phyloP scores from a whole-genome alignment of 2,888 invertebrate genomes.

The Macaria notata region DNA sequence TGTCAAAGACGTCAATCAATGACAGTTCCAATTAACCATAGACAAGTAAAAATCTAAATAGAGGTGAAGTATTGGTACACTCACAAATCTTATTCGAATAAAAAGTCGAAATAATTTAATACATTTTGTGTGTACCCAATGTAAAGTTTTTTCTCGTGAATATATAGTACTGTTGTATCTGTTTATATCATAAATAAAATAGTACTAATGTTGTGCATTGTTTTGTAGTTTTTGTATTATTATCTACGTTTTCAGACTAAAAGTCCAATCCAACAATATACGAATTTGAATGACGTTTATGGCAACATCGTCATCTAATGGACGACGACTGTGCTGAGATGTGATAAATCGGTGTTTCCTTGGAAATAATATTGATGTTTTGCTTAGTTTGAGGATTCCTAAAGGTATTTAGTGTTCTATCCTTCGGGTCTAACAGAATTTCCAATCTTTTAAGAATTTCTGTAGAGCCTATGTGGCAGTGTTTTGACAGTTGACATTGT shows the following conservation, averaged over 20 bases:
- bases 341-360: constrained; percentile 79
- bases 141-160: no score
- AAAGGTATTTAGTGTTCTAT: constrained; percentile 45
- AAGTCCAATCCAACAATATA: no score
- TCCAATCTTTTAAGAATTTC: constrained; percentile 23
- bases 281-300: constrained; percentile 2
- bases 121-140: no score
- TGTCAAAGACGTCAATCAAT: not conserved
- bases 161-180: no score
- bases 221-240: no score
- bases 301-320: constrained; percentile 45
- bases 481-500: constrained; percentile 78
- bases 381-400: constrained; percentile 43
- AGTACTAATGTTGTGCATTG: no score
- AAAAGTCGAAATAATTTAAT: no score
- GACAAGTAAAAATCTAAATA: no score
- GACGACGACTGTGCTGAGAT: constrained; percentile 58
- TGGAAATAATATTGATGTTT: constrained; percentile 79
- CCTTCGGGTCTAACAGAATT: constrained; percentile 20
- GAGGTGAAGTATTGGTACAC: no score
- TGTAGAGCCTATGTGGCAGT: constrained; percentile 69
- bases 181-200: no score
- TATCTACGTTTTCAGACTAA: no score
- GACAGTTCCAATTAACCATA: not conserved
- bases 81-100: no score